Percentiles rank a stretch among this genome's conserved stretches.
Conservation (phyloP, 2,797 vertebrate species). For the Sebastes cheni region DNA sequence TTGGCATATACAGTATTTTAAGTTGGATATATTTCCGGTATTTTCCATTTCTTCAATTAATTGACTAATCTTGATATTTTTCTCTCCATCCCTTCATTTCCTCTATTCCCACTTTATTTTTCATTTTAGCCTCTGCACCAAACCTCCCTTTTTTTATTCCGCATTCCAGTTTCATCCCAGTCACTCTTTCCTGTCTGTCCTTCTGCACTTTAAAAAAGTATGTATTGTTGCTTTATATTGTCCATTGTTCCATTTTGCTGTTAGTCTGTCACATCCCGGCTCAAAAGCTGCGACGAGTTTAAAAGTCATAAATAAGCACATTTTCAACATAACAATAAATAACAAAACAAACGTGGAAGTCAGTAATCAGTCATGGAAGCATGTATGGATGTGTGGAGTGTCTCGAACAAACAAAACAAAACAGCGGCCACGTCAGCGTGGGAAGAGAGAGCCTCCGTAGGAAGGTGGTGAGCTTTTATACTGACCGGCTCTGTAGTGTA, state of each 20-base stretch:
- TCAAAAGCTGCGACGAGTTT: neutral
- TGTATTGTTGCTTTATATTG: neutral
- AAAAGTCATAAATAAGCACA: neutral
- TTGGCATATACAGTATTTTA: neutral
- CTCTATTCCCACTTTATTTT: conserved; percentile 36
- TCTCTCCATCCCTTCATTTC: conserved; percentile 65
- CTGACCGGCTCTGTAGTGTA: no score
- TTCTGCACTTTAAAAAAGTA: conserved; percentile 5
- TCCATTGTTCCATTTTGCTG: neutral
- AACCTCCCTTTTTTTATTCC: conserved; percentile 40
- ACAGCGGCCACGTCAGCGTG: neutral
- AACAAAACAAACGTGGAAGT: neutral
- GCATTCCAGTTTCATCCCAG: conserved; percentile 48
- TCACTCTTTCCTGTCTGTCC: conserved; percentile 47
- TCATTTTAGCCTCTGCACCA: conserved; percentile 51
- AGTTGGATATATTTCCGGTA: neutral
- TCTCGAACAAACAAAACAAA: neutral
- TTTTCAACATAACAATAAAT: neutral
- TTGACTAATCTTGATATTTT: conserved; percentile 47
- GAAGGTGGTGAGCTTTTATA: neutral
- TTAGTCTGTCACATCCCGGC: neutral
- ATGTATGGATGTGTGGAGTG: neutral
- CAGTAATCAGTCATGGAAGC: neutral
- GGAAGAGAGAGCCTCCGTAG: neutral
- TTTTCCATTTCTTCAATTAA: conserved; percentile 14